Conservation (phyloP, 2,113 vertebrate genomes). For the Platysternon megacephalum region DNA sequence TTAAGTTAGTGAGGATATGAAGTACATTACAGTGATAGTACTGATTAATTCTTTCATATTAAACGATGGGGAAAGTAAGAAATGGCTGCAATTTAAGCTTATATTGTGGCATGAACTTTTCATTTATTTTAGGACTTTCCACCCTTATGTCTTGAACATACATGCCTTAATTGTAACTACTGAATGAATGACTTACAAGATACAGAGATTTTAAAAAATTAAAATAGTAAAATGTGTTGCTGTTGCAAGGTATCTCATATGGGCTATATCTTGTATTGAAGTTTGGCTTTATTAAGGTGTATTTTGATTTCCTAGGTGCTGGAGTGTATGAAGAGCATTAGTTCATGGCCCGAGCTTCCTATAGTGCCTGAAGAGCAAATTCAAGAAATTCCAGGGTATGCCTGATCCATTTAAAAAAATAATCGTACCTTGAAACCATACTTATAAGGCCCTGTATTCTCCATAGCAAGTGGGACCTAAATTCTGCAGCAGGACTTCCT, state of each 20-base stretch:
- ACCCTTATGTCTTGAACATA: not conserved
- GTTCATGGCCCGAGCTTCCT: slow-evolving; percentile 69
- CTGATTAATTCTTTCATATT: not conserved
- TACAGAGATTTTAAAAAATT: not conserved
- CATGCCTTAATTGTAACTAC: not conserved
- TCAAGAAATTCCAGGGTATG: slow-evolving; percentile 50
- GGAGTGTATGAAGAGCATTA: slow-evolving; percentile 69
- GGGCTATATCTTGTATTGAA: not conserved
- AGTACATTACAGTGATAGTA: not conserved
- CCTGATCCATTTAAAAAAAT: not conserved
- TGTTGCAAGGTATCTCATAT: not conserved
- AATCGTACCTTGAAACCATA: not conserved
- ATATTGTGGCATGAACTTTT: not conserved
- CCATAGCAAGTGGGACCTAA: not conserved
- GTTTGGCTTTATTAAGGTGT: not conserved
- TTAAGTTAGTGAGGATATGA: not conserved
- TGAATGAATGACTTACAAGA: not conserved
- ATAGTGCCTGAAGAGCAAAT: slow-evolving; percentile 4
- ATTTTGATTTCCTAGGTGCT: slow-evolving; percentile 63
- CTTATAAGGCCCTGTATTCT: not conserved
- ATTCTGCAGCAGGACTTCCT: not conserved
- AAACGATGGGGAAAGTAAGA: not conserved
- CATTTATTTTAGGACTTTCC: not conserved
- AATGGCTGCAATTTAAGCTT: not conserved
- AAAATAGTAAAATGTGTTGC: not conserved